Percentiles rank a stretch among this genome's conserved stretches.
phyloP scores from a whole-genome alignment of 2,888 invertebrate genomes.

The Agrochola macilenta region DNA sequence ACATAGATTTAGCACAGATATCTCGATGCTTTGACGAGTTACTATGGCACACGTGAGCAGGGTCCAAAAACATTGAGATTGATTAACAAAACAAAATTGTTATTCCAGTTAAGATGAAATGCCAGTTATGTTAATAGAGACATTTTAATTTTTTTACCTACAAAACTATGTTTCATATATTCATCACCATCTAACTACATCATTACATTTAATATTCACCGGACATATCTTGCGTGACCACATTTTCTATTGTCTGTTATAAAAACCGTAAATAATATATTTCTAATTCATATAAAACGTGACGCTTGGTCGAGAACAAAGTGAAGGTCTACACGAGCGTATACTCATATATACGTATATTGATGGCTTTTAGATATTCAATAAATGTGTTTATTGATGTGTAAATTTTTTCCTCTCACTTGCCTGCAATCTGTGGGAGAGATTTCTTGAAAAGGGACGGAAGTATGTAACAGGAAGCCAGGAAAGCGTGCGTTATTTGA shows the following conservation, averaged over 20 bases:
- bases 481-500: too few species aligned
- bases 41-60: background rate
- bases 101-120: background rate
- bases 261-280: slow-evolving; percentile 1
- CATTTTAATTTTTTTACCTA: background rate
- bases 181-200: background rate
- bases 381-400: background rate
- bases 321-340: background rate
- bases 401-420: too few species aligned
- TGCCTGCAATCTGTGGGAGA: too few species aligned
- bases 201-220: background rate
- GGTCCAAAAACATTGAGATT: background rate
- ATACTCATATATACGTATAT: too few species aligned
- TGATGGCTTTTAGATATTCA: background rate
- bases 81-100: background rate
- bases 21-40: background rate
- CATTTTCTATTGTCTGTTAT: background rate
- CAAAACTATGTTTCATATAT: background rate
- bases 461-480: too few species aligned
- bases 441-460: too few species aligned
- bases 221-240: background rate
- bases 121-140: background rate
- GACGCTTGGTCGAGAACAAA: background rate
- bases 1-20: background rate
- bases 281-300: slow-evolving; percentile 10